Percentiles rank a stretch among this genome's conserved stretches.
phyloP scores from a whole-genome alignment of 2,113 vertebrate genomes.

The Dascyllus trimaculatus region DNA sequence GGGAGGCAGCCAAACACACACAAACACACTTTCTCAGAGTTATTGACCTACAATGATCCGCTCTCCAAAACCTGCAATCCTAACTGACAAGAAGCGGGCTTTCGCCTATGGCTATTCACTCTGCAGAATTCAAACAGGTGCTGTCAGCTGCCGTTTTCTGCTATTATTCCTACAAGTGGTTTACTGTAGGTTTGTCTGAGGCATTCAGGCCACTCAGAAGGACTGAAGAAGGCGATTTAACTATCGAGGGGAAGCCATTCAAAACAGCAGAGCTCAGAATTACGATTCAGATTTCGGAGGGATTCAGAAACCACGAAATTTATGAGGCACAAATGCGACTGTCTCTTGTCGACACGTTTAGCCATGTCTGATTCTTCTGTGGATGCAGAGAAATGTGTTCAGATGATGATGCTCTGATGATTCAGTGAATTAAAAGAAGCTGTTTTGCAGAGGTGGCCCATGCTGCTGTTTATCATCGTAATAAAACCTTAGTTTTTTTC shows the following conservation, averaged over 20 bases:
- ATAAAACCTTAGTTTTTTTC: too few species aligned
- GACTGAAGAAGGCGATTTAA: background rate
- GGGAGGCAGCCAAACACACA: slow-evolving; percentile 20
- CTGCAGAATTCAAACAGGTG: slow-evolving; percentile 33
- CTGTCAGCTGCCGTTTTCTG: slow-evolving; percentile 19
- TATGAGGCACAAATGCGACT: background rate
- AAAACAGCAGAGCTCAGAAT: background rate
- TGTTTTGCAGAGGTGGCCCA: too few species aligned
- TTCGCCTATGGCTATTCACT: slow-evolving; percentile 22
- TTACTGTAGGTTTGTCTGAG: background rate
- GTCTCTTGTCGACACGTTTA: background rate
- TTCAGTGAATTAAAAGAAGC: background rate
- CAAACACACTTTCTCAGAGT: slow-evolving; percentile 22
- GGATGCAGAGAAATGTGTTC: background rate
- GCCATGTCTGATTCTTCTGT: background rate
- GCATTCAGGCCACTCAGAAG: background rate
- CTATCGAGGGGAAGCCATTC: background rate
- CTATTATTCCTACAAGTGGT: slow-evolving; percentile 3
- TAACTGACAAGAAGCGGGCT: slow-evolving; percentile 40
- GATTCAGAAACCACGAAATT: slow-evolving; percentile 10
- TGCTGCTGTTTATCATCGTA: too few species aligned
- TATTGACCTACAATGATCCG: slow-evolving; percentile 48
- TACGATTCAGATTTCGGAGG: slow-evolving; percentile 28
- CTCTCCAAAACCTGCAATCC: slow-evolving; percentile 32
- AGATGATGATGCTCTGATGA: too few species aligned